Evolutionary conservation across 2,888 invertebrate species (phyloP).

Genomic region (Dryococelus australis): DNA sequence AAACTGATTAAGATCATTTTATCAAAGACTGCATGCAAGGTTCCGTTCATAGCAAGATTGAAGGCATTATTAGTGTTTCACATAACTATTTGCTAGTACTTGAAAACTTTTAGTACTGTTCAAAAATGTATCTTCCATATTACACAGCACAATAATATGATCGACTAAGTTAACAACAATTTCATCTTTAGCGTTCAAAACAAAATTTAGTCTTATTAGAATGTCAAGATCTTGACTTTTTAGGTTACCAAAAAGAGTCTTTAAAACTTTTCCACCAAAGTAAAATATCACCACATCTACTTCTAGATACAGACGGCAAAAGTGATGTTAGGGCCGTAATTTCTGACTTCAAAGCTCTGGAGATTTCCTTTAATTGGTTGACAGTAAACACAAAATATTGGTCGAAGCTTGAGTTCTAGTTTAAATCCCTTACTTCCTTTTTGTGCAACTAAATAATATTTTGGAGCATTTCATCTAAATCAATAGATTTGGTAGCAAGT

Average conservation of each 20-base stretch:
- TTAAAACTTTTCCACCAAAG: background rate
- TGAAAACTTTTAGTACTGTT: background rate
- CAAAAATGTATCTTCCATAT: background rate
- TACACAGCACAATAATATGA: background rate
- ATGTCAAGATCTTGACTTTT: no score
- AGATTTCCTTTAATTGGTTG: no score
- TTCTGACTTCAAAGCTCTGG: background rate
- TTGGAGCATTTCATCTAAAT: no score
- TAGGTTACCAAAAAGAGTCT: background rate
- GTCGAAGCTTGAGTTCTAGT: no score
- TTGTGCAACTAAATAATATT: no score
- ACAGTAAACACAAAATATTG: no score
- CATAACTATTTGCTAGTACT: no score
- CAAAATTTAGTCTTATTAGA: background rate
- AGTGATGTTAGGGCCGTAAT: background rate
- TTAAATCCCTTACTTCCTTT: no score
- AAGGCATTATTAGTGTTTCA: background rate
- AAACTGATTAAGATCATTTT: background rate
- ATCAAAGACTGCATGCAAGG: background rate
- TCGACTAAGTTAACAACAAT: background rate
- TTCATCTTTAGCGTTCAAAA: background rate
- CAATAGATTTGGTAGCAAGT: no score
- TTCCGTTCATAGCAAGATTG: background rate
- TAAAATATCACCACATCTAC: background rate
- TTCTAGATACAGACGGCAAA: background rate